A percentile compares a stretch with the other conserved stretches of the same genome.
Evolutionary conservation across 2,113 vertebrate genomes (phyloP).

Genomic region (Cheilinus undulatus): DNA sequence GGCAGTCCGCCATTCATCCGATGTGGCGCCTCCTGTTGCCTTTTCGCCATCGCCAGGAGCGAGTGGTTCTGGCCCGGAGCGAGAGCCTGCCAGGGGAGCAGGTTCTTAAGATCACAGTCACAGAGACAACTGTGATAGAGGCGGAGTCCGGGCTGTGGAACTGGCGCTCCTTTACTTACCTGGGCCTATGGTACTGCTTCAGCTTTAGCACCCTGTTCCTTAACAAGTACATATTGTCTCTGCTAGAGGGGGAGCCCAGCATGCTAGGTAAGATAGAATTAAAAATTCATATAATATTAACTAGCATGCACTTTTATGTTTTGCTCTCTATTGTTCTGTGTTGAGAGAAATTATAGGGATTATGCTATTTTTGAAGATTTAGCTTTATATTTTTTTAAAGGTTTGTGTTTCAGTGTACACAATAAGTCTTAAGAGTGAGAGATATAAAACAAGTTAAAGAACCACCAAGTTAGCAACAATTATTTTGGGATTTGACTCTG

Average conservation of each 20-base stretch:
- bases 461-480: too few relatives aligned
- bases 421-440: too few relatives aligned
- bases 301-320: not conserved
- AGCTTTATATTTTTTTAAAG: too few relatives aligned
- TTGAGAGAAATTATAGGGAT: too few relatives aligned
- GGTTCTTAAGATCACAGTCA: slow-evolving; percentile 92
- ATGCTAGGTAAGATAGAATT: slow-evolving; percentile 87
- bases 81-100: slow-evolving; percentile 88
- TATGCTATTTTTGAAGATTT: too few relatives aligned
- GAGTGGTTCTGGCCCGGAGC: slow-evolving; percentile 84
- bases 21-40: slow-evolving; percentile 77
- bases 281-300: not conserved
- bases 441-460: too few relatives aligned
- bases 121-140: slow-evolving; percentile 93
- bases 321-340: not conserved
- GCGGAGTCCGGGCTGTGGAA: slow-evolving; percentile 91
- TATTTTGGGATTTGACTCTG: too few relatives aligned
- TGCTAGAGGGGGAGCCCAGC: slow-evolving; percentile 95
- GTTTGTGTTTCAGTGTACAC: too few relatives aligned
- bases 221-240: slow-evolving; percentile 96
- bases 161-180: slow-evolving; percentile 87
- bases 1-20: slow-evolving; percentile 53
- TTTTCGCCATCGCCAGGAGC: slow-evolving; percentile 83
- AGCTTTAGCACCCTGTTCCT: slow-evolving; percentile 98
- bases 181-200: slow-evolving; percentile 95